Evolutionary conservation across 2,888 invertebrate genomes (phyloP).

Genomic region (Rosalia funebris): DNA sequence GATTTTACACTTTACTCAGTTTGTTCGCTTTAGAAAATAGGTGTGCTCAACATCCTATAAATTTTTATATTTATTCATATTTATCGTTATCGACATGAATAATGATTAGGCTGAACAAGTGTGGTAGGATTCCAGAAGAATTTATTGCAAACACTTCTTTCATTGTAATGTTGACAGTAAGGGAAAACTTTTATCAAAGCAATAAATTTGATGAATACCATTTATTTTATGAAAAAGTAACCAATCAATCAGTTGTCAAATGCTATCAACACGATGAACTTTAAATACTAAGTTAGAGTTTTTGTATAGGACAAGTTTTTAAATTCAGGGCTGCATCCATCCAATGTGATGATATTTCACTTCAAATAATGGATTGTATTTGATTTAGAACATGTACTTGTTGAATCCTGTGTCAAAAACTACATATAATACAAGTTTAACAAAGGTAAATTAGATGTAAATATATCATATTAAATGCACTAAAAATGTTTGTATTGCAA

Average conservation of each 20-base stretch:
- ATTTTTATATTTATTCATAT: too few relatives aligned
- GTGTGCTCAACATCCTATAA: too few relatives aligned
- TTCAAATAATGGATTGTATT: too few relatives aligned
- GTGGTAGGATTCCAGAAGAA: neutral
- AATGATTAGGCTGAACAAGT: neutral
- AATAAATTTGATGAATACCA: neutral
- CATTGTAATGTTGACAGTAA: conserved; percentile 1
- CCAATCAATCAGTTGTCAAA: neutral
- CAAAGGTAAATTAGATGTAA: too few relatives aligned
- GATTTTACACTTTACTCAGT: neutral
- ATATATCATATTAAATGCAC: too few relatives aligned
- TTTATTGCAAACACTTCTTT: conserved; percentile 13
- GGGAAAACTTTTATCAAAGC: neutral
- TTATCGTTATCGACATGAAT: neutral
- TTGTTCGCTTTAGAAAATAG: too few relatives aligned
- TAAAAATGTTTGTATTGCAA: too few relatives aligned
- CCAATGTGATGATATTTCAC: too few relatives aligned
- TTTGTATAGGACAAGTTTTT: neutral
- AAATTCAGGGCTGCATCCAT: too few relatives aligned
- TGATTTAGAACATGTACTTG: too few relatives aligned
- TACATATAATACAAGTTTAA: too few relatives aligned
- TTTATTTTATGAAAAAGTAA: conserved; percentile 14
- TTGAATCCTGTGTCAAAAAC: too few relatives aligned
- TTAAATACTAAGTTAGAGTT: neutral
- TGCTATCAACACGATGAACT: conserved; percentile 1